Base-by-base conservation (phyloP, 37 sponge, comb jelly and placozoan genomes). In the Spongilla lacustris region DNA sequence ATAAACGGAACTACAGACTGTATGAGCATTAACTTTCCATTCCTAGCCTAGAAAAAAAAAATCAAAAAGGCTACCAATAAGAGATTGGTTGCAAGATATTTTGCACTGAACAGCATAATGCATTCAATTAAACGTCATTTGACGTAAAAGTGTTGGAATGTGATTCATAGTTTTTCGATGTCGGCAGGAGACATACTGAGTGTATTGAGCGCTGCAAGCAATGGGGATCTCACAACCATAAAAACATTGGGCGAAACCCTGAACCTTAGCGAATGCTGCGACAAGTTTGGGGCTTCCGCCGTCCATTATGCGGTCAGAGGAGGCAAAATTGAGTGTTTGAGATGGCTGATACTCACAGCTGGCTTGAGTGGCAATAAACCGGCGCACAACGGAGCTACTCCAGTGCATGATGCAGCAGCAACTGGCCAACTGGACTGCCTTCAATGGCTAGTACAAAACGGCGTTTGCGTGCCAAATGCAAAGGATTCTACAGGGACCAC, bases 381-480 rank as follows among this genome's bases (percentile, higher is more conserved):
- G 8, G 87, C 90, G 0, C 71, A 81, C 46, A 93, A 89, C 68
- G 93, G 93, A 32, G 93, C 89, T 0, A 93, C 90, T 68, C 90
- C 93, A 17, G 90, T 75, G 19, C 93, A 93, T 50, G 93, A 93
- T 58, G 93, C 93, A 34, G 90, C 93, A 35, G 93, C 93, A 22
- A 93, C 83, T 0, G 93, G 93, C 12, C 89, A 93, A 46, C 75
- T 93, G 8, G 87, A 89, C 36, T 93, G 90, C 66, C 83, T 93
- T 17, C 80, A 89, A 36, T 93, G 90, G 90, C 75, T 93, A n/a
- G 41, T 93, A 26, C 79, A 85, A 66, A 50, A 77, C 26, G 90
- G 88, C 30, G 85, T 81, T 3, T 92, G 88, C 36, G 67, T 68
- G 1, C 46, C 76, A 8, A 76, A 76, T 23, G 68, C 29, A 19